A percentile compares a stretch with the other conserved stretches of the same genome.
Conservation (phyloP, 2,113 vertebrate genomes). For the Haemorhous mexicanus region DNA sequence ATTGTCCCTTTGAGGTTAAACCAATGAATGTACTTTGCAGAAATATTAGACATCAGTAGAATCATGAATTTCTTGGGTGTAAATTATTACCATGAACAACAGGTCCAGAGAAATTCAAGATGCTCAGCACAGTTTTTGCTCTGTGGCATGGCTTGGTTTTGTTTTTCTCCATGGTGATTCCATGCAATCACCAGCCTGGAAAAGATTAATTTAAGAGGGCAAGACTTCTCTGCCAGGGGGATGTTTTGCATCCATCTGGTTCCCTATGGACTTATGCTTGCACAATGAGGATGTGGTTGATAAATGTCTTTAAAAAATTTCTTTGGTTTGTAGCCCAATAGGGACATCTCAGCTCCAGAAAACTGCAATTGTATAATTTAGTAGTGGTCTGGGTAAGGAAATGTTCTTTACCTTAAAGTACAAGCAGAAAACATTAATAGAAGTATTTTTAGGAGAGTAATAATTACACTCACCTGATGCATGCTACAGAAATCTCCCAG, state of each 20-base stretch:
- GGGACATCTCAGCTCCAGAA: not conserved
- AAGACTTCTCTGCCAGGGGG: not conserved
- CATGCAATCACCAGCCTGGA: accelerated
- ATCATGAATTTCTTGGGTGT: accelerated
- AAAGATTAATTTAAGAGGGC: not conserved
- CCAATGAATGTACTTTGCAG: not conserved
- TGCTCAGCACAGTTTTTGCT: not conserved
- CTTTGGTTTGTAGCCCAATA: not conserved
- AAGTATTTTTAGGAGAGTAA: not conserved
- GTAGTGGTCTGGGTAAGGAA: not conserved
- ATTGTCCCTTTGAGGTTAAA: not conserved
- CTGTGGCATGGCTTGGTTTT: not conserved
- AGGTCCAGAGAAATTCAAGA: not conserved
- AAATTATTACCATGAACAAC: not conserved
- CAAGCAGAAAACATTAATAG: not conserved
- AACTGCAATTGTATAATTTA: not conserved
- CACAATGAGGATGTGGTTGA: not conserved
- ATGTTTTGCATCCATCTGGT: not conserved
- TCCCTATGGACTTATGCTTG: not conserved
- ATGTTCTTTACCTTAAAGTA: not conserved
- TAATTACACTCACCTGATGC: not conserved
- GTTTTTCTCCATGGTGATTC: not conserved
- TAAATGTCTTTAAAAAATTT: not conserved
- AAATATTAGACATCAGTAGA: not conserved
- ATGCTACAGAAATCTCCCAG: not conserved